phyloP scores from a whole-genome alignment of 2,888 invertebrate genomes.

The Acanthosoma haemorrhoidale region DNA sequence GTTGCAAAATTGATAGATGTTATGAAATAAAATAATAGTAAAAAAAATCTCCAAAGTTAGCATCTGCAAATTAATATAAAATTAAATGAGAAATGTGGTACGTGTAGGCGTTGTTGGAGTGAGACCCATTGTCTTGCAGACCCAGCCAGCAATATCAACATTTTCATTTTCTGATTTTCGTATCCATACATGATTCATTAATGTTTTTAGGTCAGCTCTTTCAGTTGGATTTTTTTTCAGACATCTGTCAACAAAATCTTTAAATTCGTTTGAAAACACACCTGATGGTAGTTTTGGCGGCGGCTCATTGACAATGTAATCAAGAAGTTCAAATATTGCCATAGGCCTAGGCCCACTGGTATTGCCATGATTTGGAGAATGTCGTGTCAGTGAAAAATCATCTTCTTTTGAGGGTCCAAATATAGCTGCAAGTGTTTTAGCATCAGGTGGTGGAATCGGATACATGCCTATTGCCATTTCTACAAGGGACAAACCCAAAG shows the following conservation, averaged over 20 bases:
- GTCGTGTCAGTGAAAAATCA: slow-evolving; percentile 32
- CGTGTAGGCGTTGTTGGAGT: slow-evolving; percentile 68
- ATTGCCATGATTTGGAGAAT: slow-evolving; percentile 50
- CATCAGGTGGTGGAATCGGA: slow-evolving; percentile 94
- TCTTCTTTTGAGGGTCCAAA: slow-evolving; percentile 49
- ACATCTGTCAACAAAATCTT: slow-evolving; percentile 92
- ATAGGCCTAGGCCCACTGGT: slow-evolving; percentile 76
- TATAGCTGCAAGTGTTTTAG: slow-evolving; percentile 73
- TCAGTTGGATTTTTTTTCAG: slow-evolving; percentile 95
- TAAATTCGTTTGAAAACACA: slow-evolving; percentile 86
- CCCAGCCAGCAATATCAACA: slow-evolving; percentile 93
- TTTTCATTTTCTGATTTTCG: slow-evolving; percentile 76
- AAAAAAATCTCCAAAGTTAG: slow-evolving; percentile 17
- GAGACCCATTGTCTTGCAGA: slow-evolving; percentile 86
- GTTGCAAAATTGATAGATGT: background rate
- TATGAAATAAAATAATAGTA: background rate
- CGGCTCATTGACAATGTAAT: slow-evolving; percentile 98
- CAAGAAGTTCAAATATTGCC: slow-evolving; percentile 98
- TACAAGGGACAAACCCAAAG: slow-evolving; percentile 90
- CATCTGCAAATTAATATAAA: slow-evolving; percentile 25
- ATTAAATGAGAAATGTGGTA: slow-evolving; percentile 39
- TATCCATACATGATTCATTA: slow-evolving; percentile 93
- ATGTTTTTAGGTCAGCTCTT: slow-evolving; percentile 88
- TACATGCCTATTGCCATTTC: slow-evolving; percentile 99
- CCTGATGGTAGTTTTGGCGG: slow-evolving; percentile 91